A percentile compares a stretch with the other conserved stretches of the same genome.
Evolutionary conservation across 2,113 vertebrate species (phyloP).

Genomic region (Melozone crissalis): DNA sequence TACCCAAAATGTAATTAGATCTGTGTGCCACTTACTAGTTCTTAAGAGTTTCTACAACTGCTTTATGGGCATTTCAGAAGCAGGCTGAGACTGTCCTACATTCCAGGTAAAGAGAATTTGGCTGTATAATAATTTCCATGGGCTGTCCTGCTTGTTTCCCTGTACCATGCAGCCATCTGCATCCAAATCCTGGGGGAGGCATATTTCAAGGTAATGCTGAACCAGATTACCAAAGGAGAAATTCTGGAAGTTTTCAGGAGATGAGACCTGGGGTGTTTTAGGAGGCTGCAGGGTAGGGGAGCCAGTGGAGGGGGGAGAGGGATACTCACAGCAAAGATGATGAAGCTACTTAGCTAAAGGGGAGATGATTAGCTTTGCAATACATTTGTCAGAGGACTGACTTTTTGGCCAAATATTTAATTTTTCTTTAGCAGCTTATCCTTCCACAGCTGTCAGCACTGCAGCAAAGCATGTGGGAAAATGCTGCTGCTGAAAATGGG

Average conservation of each 20-base stretch:
- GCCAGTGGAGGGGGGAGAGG: background rate
- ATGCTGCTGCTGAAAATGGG: background rate
- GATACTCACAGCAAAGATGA: accelerated
- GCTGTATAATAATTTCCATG: background rate
- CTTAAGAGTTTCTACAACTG: background rate
- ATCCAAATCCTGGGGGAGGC: background rate
- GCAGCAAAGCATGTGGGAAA: background rate
- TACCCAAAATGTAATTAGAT: background rate
- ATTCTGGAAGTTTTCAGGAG: background rate
- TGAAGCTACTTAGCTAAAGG: background rate
- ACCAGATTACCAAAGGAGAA: background rate
- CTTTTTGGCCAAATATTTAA: background rate
- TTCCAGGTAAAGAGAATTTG: background rate
- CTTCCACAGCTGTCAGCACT: background rate
- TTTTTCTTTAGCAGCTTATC: background rate
- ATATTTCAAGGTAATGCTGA: background rate
- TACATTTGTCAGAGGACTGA: background rate
- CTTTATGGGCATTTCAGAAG: background rate
- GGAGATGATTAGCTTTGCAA: background rate
- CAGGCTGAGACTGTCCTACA: background rate
- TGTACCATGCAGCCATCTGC: background rate
- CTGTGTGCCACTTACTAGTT: background rate
- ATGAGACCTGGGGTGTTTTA: background rate
- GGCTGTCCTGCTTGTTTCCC: background rate
- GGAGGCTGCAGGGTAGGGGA: background rate